phyloP scores from a whole-genome alignment of 2,888 invertebrate genomes.

The Ectemnius continuus region DNA sequence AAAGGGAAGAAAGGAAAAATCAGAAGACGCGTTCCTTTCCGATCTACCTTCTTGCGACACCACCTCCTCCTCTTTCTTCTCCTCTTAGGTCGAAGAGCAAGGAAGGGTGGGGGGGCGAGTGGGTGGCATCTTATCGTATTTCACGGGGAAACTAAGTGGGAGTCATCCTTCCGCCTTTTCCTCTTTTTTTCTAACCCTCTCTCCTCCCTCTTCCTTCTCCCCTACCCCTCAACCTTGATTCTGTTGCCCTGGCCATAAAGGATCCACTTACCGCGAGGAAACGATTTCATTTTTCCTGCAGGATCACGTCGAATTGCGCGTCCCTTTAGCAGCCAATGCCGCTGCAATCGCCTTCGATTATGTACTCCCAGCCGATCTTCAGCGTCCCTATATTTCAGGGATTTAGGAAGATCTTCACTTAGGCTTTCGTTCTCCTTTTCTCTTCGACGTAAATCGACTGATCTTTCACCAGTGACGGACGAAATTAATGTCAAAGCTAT shows the following conservation, averaged over 20 bases:
- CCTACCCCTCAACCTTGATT: background rate
- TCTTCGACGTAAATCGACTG: no score
- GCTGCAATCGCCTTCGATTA: no score
- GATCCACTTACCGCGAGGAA: conserved; percentile 52
- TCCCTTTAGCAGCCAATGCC: conserved; percentile 30
- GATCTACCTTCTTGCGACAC: conserved; percentile 34
- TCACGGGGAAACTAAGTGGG: conserved; percentile 41
- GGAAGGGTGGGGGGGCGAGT: no score
- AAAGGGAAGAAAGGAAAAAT: conserved; percentile 21
- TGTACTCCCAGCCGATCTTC: no score
- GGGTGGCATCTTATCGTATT: conserved; percentile 41
- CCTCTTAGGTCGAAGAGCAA: no score
- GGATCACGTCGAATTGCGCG: conserved; percentile 42
- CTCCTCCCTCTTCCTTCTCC: conserved; percentile 15
- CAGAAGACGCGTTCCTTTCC: conserved; percentile 34
- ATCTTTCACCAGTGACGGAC: no score
- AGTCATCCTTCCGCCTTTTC: conserved; percentile 23
- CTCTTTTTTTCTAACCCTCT: conserved; percentile 9
- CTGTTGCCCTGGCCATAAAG: conserved; percentile 29
- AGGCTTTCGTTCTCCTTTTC: no score
- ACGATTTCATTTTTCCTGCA: conserved; percentile 56
- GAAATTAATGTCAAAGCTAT: no score
- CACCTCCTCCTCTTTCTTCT: background rate
- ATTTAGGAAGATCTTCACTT: no score
- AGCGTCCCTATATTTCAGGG: no score